These are phyloP conservation scores for Donacobius atricapilla DNA, from an alignment of 2,113 vertebrate genomes.

Conservation along the genomic window DNA sequence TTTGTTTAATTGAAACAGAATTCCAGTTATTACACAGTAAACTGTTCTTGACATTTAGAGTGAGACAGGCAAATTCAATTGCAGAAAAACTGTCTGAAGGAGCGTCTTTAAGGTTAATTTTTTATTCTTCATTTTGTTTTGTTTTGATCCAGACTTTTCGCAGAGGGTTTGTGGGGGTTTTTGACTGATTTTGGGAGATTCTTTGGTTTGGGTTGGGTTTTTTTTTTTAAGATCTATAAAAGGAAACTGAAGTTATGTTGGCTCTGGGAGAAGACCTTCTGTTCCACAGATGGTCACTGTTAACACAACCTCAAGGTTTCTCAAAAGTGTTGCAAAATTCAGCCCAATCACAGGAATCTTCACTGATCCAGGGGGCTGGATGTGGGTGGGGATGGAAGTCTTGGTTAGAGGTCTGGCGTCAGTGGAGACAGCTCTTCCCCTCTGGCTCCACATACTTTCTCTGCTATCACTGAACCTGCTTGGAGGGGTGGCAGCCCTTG, in stretches of 20 bases:
- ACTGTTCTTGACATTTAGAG: background rate
- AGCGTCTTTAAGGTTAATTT: background rate
- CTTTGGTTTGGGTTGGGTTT: no score
- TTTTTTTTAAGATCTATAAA: background rate
- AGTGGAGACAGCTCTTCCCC: background rate
- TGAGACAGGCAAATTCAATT: background rate
- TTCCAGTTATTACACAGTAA: background rate
- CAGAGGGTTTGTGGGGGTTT: background rate
- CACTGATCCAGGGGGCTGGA: fast-evolving
- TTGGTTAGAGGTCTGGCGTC: background rate
- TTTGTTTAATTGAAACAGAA: background rate
- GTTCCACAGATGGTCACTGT: background rate
- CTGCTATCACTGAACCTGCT: background rate
- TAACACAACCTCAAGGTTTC: background rate
- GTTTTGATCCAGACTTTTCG: background rate
- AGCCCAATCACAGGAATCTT: background rate
- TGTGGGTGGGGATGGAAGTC: background rate
- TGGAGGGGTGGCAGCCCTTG: background rate
- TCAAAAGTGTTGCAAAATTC: background rate
- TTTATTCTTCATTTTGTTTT: background rate
- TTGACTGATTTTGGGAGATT: background rate
- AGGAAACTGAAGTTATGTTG: background rate
- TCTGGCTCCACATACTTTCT: background rate
- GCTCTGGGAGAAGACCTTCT: background rate
- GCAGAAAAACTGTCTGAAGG: background rate